Conservation (phyloP, 2,797 vertebrate species). For the Paramormyrops hopkinsi region DNA sequence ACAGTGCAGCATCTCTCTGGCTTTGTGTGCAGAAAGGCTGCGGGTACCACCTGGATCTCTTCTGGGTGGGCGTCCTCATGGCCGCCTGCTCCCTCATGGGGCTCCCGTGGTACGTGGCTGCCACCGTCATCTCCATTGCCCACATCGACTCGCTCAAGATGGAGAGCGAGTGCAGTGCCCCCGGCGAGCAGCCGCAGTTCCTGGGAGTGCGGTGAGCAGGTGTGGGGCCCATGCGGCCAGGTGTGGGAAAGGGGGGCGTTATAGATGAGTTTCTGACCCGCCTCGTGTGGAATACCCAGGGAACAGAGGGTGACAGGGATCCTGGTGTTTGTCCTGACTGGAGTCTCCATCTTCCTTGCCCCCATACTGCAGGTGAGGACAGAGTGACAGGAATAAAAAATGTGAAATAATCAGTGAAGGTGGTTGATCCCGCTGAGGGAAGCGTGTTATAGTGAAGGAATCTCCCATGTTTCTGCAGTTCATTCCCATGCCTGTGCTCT, state of each 20-base stretch:
- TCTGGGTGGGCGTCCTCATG: constrained; percentile 92
- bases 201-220: constrained; percentile 80
- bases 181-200: constrained; percentile 91
- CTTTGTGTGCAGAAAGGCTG: constrained; percentile 74
- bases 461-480: constrained; percentile 55
- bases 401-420: background rate
- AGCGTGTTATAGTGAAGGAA: background rate
- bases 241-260: background rate
- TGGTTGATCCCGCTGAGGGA: background rate
- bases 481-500: constrained; percentile 90
- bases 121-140: constrained; percentile 95
- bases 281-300: constrained; percentile 51
- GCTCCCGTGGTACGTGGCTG: constrained; percentile 95
- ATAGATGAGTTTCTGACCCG: background rate
- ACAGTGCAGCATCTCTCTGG: background rate
- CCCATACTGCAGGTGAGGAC: constrained; percentile 81
- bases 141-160: constrained; percentile 96
- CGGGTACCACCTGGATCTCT: constrained; percentile 90
- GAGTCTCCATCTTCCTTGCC: constrained; percentile 90
- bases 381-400: background rate
- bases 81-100: constrained; percentile 86
- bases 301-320: constrained; percentile 88
- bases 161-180: constrained; percentile 93
- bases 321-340: constrained; percentile 85
- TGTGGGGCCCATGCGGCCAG: background rate